Base-by-base conservation (phyloP, 1,140 invertebrate genomes). In the Achatina immaculata region DNA sequence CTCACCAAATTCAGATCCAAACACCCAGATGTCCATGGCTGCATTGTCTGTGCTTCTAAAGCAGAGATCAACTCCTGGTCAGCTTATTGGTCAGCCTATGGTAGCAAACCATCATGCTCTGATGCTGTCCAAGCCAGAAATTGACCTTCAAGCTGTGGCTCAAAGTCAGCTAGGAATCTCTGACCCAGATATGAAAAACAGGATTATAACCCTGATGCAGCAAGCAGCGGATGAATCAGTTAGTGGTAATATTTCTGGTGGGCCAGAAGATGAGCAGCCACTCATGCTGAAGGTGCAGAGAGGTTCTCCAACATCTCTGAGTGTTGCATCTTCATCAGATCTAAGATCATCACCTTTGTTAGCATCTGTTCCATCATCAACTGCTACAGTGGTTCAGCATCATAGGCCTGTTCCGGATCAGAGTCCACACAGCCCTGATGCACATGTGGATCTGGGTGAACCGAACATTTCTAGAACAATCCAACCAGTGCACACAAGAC, bases 21-120 rank as follows among this genome's bases (percentile, higher is more conserved):
- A 72, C 31, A 42, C 78, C 58, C 84, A 86, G 66, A 74, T 85
- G 0, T 89, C 88, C 6, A 86, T 89, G 82, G 86, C 86, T 11
- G 87, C 87, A 14, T 81, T 89, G 62, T 88, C 88, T 34, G 81
- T 87, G 80, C 83, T 89, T 34, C 83, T 88, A 42, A 89, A 88
- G 74, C 85, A 88, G 69, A 65, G 88, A 9, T 80, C 80, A 19
- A 45, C 78, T 45, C 45, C 80, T 42, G 74, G 69, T 55, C 82
- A 82, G n/a, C 80, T 85, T 36, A 85, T 85, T 38, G 84, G 84
- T 16, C 82, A 82, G 83, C 88, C 71, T 51, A 86, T 76, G 83
- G 84, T 83, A 72, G 65, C 85, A 69, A 21, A 81, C 80, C 68
- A 82, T 58, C 42, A 71, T 74, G 28, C 69, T 71, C 40, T 72